Base-by-base conservation (phyloP, 2,888 invertebrate genomes). In the Dendrolimus pini region DNA sequence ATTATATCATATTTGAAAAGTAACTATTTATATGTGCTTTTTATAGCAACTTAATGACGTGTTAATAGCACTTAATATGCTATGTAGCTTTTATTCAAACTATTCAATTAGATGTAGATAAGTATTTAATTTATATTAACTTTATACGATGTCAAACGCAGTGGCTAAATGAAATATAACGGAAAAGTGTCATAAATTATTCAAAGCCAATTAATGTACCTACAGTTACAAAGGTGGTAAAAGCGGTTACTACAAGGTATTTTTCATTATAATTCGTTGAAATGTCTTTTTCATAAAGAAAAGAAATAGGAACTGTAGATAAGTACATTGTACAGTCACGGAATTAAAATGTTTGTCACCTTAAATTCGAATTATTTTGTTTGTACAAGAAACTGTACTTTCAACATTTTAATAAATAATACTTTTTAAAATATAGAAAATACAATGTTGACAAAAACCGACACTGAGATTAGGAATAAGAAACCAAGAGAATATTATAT, bases 121-220 rank as follows among this genome's bases (percentile, higher is more conserved):
- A 3, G 30, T 47, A 47, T 47, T 47, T 47, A 47, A 30, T 30
- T 30, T 30, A 30, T 30, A 30, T 6, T 6, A 8, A 47, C 47
- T 47, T 47, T 47, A 9, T 47, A 47, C 47, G 12, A 47, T 10
- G 8, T 47, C 9, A 47, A 30, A 30, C 30, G 30, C 30, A 30
- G 30, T 6, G 30, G 47, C 12, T 9, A 47, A 47, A 47, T 9
- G 55, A 54, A 53, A 53, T 62, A 56, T 52, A 52, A 18, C 59
- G 61, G 65, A 66, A 62, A 52, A 62, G 53, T 0, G 53, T 61
- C 41, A 61, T 64, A 61, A 64, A 64, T 59, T 55, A 42, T 62
- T 61, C 56, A 57, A 53, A 52, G 41, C 41, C 47, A 59, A 59
- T 55, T 41, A 53, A 55, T 42, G 18, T 18, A 9, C n/a, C n/a